Base-by-base conservation (phyloP, 2,888 invertebrate species). In the Andricus curvator region DNA sequence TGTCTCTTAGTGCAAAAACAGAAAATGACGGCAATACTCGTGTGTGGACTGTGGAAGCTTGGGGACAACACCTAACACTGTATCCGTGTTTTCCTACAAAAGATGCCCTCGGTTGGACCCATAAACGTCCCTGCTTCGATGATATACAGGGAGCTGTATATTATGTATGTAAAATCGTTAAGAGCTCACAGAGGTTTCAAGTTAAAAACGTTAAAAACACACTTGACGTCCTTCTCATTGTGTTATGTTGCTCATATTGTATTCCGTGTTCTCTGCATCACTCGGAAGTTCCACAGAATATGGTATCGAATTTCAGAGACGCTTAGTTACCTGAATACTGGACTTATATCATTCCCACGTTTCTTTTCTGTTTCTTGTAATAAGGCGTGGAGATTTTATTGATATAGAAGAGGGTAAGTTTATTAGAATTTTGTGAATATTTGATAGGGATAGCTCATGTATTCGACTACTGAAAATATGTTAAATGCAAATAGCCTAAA, bases 61-160 rank as follows among this genome's bases (percentile, higher is more conserved):
- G 51, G n/a, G 56, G 65, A 78, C 70, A 56, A 74, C 79, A 80
- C 78, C 80, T 88, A 86, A 88, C 87, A 85, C 85, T 85, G 86
- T 87, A 84, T 78, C 80, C 78, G 81, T 68, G 85, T 81, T 85
- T 85, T 86, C 83, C 83, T 86, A 86, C 86, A 86, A 89, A 86
- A 85, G 84, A 81, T 80, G 80, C 83, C 84, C 86, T 87, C 84
- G 85, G 83, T 84, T 80, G 77, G 78, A 84, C 85, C 86, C 89
- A 88, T 90, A 90, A 90, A 90, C 76, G 90, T 90, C 90, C 83
- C 77, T 84, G 79, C 78, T 64, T 78, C 68, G 77, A 85, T 90
- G 89, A 89, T 89, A 90, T 90, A 90, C 88, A 89, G 85, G 88
- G 83, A 88, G 89, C 87, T 89, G 89, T 90, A 89, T 90, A 90